These are phyloP conservation scores for Geothlypis trichas DNA, from an alignment of 2,113 vertebrate genomes.

Conservation along the genomic window DNA sequence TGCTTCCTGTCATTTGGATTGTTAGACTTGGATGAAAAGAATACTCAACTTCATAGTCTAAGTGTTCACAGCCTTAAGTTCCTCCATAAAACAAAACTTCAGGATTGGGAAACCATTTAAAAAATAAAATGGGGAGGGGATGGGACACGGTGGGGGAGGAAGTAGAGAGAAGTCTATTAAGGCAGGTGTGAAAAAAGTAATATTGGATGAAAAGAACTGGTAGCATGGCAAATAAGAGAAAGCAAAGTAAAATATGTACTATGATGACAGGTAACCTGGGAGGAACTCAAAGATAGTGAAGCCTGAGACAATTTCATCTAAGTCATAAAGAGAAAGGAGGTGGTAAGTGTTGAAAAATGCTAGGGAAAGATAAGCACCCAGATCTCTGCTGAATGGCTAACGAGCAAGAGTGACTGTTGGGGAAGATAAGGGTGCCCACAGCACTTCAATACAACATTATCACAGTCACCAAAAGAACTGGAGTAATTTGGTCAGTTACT, in stretches of 20 bases:
- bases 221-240: background rate
- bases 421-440: background rate
- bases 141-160: no score
- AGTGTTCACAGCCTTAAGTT: background rate
- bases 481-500: background rate
- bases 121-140: fast-evolving
- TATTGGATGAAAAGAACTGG: background rate
- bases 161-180: background rate
- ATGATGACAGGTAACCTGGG: background rate
- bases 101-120: background rate
- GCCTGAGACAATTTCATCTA: background rate
- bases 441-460: background rate
- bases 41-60: background rate
- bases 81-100: background rate
- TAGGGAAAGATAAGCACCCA: background rate
- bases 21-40: background rate
- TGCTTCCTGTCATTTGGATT: constrained; percentile 2
- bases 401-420: background rate
- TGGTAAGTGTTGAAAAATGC: background rate
- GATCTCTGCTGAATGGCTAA: background rate
- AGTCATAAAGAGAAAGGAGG: background rate
- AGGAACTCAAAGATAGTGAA: background rate
- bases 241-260: background rate
- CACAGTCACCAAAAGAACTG: background rate
- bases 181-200: background rate